These are phyloP conservation scores for Syngnathus rostellatus DNA, from an alignment of 2,797 vertebrate species.

Conservation along the genomic window DNA sequence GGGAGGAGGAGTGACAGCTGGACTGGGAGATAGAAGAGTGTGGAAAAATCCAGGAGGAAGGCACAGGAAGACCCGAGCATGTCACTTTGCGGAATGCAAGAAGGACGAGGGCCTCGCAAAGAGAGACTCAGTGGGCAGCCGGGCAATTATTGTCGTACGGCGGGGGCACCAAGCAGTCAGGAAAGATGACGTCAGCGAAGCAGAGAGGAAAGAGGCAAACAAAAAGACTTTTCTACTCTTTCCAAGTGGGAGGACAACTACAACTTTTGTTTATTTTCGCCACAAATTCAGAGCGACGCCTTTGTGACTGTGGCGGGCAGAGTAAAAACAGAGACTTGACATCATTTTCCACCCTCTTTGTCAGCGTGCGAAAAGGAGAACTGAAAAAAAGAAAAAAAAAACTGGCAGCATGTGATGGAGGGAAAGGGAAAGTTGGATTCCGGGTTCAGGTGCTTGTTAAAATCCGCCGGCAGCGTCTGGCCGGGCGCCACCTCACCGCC, in stretches of 20 bases:
- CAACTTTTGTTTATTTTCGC: slow-evolving; percentile 7
- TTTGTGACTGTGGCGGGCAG: slow-evolving; percentile 44
- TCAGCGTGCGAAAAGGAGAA: slow-evolving; percentile 20
- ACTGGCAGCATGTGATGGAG: slow-evolving; percentile 19
- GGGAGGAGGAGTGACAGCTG: slow-evolving; percentile 52
- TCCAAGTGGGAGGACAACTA: slow-evolving; percentile 9
- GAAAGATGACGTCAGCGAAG: slow-evolving; percentile 7
- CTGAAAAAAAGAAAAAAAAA: slow-evolving; percentile 38
- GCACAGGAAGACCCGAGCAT: slow-evolving; percentile 57
- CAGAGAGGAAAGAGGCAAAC: slow-evolving; percentile 25
- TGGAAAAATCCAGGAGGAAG: slow-evolving; percentile 60
- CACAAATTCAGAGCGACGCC: slow-evolving; percentile 18
- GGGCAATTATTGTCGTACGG: slow-evolving; percentile 37
- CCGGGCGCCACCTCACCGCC: slow-evolving; percentile 7
- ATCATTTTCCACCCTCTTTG: slow-evolving; percentile 55
- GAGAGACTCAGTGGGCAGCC: slow-evolving; percentile 32
- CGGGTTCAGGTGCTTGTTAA: slow-evolving; percentile 33
- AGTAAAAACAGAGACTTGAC: slow-evolving; percentile 56
- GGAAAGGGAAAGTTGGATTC: slow-evolving; percentile 50
- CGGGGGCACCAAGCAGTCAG: slow-evolving; percentile 17
- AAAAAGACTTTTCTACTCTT: slow-evolving; percentile 17
- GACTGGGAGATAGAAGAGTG: slow-evolving; percentile 33
- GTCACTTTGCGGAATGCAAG: too few relatives aligned
- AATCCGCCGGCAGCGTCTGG: slow-evolving; percentile 26
- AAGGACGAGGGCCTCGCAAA: slow-evolving; percentile 32